phyloP scores from a whole-genome alignment of 35 echinoderm and acorn worm species.

The Apostichopus japonicus region DNA sequence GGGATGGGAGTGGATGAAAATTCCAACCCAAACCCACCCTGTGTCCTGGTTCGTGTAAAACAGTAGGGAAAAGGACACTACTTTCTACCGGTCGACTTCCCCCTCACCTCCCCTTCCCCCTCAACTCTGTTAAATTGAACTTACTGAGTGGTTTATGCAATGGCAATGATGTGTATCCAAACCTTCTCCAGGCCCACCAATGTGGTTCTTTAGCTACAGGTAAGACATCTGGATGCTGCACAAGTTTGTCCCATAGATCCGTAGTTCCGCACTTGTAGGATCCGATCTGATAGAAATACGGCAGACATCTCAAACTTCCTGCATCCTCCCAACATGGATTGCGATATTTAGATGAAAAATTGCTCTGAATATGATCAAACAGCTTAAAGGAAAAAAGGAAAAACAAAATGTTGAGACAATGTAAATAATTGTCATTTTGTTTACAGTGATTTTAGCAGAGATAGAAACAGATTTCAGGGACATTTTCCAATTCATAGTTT shows the following conservation, averaged over 20 bases:
- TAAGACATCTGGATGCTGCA: conserved; percentile 55
- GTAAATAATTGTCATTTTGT: no score
- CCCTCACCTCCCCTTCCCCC: no score
- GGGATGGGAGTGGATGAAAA: no score
- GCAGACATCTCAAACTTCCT: conserved; percentile 33
- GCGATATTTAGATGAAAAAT: conserved; percentile 42
- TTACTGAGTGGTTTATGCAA: conserved; percentile 27
- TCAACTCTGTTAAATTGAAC: neutral
- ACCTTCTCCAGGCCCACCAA: conserved; percentile 70
- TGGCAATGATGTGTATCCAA: conserved; percentile 1
- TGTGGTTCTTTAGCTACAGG: conserved; percentile 67
- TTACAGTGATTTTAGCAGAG: no score
- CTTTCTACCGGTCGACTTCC: no score
- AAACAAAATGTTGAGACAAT: no score
- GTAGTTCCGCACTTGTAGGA: conserved; percentile 70
- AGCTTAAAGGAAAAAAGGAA: no score
- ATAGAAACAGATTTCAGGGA: no score
- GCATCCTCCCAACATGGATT: conserved; percentile 65
- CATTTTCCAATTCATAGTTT: no score
- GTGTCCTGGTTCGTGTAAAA: no score
- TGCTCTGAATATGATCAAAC: neutral
- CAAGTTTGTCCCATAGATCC: conserved; percentile 69
- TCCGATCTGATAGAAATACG: conserved; percentile 74
- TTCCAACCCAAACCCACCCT: no score
- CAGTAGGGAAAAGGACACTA: no score